A percentile compares a stretch with the other conserved stretches of the same genome.
phyloP scores from a whole-genome alignment of 2,113 vertebrate species.

The Corythaeola cristata region DNA sequence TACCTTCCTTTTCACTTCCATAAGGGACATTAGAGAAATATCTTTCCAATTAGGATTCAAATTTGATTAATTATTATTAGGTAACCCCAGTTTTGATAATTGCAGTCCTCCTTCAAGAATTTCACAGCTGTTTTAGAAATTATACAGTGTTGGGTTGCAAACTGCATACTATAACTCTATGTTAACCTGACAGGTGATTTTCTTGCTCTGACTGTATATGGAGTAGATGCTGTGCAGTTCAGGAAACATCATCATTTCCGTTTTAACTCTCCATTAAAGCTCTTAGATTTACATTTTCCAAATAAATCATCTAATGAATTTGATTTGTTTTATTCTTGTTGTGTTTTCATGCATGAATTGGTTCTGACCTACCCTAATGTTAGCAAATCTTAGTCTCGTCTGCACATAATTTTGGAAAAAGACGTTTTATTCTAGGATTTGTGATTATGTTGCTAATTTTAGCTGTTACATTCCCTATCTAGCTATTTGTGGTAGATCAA shows the following conservation, averaged over 20 bases:
- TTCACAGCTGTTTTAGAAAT: neutral
- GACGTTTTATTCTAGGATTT: neutral
- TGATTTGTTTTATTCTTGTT: neutral
- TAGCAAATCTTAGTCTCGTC: neutral
- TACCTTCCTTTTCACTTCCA: neutral
- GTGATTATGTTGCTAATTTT: neutral
- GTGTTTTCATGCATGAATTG: neutral
- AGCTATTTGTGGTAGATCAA: neutral
- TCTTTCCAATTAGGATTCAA: neutral
- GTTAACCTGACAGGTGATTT: neutral
- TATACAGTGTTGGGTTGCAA: neutral
- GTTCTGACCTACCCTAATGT: neutral
- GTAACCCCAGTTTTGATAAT: neutral
- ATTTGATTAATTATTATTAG: constrained; percentile 16
- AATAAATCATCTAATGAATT: neutral
- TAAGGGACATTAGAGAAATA: neutral
- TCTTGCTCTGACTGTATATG: neutral
- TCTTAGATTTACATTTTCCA: neutral
- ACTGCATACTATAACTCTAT: neutral
- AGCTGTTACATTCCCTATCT: neutral
- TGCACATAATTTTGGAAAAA: neutral
- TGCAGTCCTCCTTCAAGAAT: neutral
- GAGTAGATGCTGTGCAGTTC: neutral
- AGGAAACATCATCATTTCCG: neutral
- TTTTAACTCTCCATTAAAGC: neutral